Base-by-base conservation (phyloP, 1,140 invertebrate species). In the Lepidostoma basale region DNA sequence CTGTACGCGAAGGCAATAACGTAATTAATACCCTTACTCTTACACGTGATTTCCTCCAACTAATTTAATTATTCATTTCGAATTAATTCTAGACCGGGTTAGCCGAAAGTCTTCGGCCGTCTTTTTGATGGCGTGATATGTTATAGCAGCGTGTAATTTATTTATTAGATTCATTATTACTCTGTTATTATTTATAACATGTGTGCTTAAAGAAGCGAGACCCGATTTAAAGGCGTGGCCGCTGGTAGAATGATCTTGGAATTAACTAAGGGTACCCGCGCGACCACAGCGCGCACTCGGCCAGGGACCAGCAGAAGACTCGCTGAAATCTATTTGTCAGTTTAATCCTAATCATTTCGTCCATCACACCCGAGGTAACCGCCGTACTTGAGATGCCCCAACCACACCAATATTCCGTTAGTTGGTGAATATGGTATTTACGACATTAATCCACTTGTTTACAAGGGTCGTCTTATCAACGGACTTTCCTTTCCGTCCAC, bases 341-440 rank as follows among this genome's bases (percentile, higher is more conserved):
- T n/a, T n/a, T n/a, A n/a, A n/a, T n/a, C n/a, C 45, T 25, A 12
- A 56, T 56, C 52, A 39, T 33, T 39, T 56, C 52, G 36, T 56
- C 52, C 16, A 36, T 28, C 47, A 52, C 12, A 12, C 26, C 10
- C 3, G 23, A 56, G 49, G 18, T 33, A 56, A 26, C 56, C 36
- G 25, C 36, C 28, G 56, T 25, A 23, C 42, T 59, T 59, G 42
- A 40, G 39, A 59, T 59, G 23, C 33, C 20, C 42, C 25, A 22
- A 59, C 3, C 36, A 42, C 56, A 59, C 56, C 33, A 59, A 59
- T 59, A 59, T 59, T 59, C 56, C 56, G 28, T 59, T 42, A 59
- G 33, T 39, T 59, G 56, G 42, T 59, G 56, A 59, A 59, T 59
- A n/a, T n/a, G n/a, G n/a, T n/a, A 59, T 59, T 59, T 60, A 60